Evolutionary conservation across 1,140 invertebrate genomes (phyloP).

Genomic region (Aphidius ervi): DNA sequence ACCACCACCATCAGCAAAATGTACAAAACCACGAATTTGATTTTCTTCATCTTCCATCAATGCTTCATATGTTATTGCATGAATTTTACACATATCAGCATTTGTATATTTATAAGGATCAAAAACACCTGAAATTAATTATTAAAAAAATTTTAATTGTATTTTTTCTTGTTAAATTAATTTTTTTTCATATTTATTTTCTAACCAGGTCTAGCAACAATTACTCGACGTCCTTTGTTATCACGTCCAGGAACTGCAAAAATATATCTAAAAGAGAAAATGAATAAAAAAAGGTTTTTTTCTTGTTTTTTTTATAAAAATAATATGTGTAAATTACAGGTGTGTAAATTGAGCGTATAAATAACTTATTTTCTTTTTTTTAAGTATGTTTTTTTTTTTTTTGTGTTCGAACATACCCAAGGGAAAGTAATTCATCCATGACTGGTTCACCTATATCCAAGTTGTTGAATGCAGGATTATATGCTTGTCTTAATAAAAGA

Average conservation of each 20-base stretch:
- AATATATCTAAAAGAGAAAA: constrained; percentile 56
- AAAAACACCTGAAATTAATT: constrained; percentile 62
- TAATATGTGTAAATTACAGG: no score
- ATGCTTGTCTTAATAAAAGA: constrained; percentile 71
- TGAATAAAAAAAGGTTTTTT: no score
- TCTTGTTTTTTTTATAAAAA: no score
- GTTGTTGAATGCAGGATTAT: constrained; percentile 64
- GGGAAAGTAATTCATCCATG: constrained; percentile 66
- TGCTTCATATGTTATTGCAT: constrained; percentile 73
- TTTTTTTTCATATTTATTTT: background rate
- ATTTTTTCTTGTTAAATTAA: background rate
- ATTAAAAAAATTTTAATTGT: background rate
- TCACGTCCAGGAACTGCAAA: constrained; percentile 78
- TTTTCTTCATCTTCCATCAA: constrained; percentile 78
- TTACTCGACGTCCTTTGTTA: constrained; percentile 67
- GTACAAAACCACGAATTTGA: constrained; percentile 69
- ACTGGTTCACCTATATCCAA: constrained; percentile 67
- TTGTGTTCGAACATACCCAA: constrained; percentile 56
- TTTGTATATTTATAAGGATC: constrained; percentile 74
- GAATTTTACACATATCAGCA: constrained; percentile 74
- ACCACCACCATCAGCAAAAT: constrained; percentile 68
- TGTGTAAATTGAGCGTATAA: no score
- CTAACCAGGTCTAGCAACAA: constrained; percentile 73
- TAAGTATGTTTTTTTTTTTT: background rate
- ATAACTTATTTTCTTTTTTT: background rate